Evolutionary conservation across 1,140 invertebrate species (phyloP).

Genomic region (Drosophila oshimai): DNA sequence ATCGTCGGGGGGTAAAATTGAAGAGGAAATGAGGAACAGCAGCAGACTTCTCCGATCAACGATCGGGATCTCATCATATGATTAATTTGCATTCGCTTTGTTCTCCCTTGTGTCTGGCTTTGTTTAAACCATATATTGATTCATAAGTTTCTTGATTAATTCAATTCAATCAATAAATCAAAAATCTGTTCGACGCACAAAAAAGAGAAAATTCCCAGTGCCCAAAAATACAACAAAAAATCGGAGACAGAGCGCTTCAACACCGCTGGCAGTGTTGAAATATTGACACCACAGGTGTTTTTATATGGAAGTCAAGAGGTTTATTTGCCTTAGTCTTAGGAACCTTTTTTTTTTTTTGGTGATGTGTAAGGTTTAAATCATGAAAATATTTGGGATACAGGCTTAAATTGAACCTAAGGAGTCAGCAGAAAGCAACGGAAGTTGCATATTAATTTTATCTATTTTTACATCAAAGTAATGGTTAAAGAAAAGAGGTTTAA

Average conservation of each 20-base stretch:
- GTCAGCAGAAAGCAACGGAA: conserved; percentile 36
- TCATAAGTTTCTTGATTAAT: conserved; percentile 78
- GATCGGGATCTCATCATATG: conserved; percentile 62
- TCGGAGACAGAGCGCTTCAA: conserved; percentile 65
- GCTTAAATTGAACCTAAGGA: conserved; percentile 25
- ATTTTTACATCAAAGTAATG: too few relatives aligned
- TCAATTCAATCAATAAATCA: conserved; percentile 77
- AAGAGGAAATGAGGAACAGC: neutral
- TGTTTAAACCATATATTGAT: conserved; percentile 77
- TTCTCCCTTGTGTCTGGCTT: conserved; percentile 33
- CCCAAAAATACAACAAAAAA: neutral
- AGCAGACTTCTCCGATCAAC: conserved; percentile 29
- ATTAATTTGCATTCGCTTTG: conserved; percentile 75
- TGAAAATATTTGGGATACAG: conserved; percentile 37
- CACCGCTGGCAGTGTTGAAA: conserved; percentile 79
- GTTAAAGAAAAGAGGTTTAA: neutral
- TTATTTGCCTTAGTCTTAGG: conserved; percentile 23
- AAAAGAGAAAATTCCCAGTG: conserved; percentile 19
- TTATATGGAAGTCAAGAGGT: conserved; percentile 66
- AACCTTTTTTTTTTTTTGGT: conserved; percentile 3
- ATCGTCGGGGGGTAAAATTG: neutral
- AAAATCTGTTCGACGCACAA: conserved; percentile 43
- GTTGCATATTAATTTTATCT: conserved; percentile 12
- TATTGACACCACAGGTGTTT: conserved; percentile 81
- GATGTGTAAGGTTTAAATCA: conserved; percentile 3